A percentile compares a stretch with the other conserved stretches of the same genome.
phyloP scores from a whole-genome alignment of 2,888 invertebrate species.

The Sepiola atlantica region DNA sequence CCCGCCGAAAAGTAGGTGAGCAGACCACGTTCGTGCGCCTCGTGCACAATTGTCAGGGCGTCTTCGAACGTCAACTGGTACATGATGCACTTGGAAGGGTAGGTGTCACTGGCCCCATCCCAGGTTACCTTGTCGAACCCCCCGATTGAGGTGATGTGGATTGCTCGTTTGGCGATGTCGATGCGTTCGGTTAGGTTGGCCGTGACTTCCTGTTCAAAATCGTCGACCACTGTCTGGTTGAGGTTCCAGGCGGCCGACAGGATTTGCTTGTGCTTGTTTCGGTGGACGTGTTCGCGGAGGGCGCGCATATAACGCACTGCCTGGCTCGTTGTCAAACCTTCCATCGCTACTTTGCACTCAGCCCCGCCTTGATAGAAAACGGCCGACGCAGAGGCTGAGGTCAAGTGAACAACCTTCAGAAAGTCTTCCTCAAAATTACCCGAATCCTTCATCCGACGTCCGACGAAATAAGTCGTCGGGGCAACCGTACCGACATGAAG shows the following conservation, averaged over 20 bases:
- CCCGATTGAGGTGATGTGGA: conserved; percentile 57
- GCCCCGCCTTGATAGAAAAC: conserved; percentile 61
- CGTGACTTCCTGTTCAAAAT: conserved; percentile 51
- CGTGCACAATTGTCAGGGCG: conserved; percentile 59
- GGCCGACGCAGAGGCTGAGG: conserved; percentile 58
- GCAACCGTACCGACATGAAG: conserved; percentile 60
- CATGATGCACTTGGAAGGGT: conserved; percentile 63
- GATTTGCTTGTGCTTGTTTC: conserved; percentile 54
- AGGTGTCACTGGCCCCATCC: conserved; percentile 63
- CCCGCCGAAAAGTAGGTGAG: conserved; percentile 63
- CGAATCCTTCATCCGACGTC: conserved; percentile 58
- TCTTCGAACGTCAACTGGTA: conserved; percentile 60
- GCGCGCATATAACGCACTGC: conserved; percentile 59
- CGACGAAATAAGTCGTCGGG: conserved; percentile 61
- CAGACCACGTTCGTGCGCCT: conserved; percentile 58
- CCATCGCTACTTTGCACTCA: conserved; percentile 61
- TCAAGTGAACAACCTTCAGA: conserved; percentile 59
- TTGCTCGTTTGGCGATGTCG: conserved; percentile 58
- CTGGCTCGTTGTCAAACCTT: conserved; percentile 58
- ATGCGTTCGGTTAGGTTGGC: conserved; percentile 52
- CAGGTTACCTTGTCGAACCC: conserved; percentile 62
- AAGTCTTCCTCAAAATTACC: conserved; percentile 61
- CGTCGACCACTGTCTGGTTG: conserved; percentile 57
- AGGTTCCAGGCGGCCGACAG: conserved; percentile 63
- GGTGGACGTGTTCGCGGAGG: conserved; percentile 56